Percentiles rank a stretch among this genome's conserved stretches.
These are phyloP conservation scores for Caenorhabditis wallacei DNA, from an alignment of 2,888 invertebrate species.

Conservation along the genomic window DNA sequence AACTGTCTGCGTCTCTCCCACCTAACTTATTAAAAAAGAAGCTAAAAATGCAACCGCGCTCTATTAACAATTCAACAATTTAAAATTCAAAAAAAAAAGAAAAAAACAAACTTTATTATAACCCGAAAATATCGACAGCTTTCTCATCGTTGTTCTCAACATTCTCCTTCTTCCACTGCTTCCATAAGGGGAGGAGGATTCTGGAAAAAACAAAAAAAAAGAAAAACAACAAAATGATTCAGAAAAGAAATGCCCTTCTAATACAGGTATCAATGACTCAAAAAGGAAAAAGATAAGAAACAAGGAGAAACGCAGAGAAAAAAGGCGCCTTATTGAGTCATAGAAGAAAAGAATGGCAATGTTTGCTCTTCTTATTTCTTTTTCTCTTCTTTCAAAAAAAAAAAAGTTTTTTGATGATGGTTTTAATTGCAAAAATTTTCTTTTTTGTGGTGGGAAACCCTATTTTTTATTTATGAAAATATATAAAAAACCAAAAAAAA, in stretches of 20 bases:
- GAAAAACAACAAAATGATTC: not conserved
- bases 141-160: constrained; percentile 56
- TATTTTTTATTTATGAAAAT: too few relatives aligned
- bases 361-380: not conserved
- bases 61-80: too few relatives aligned
- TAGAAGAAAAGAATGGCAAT: not conserved
- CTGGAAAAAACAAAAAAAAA: not conserved
- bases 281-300: not conserved
- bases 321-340: not conserved
- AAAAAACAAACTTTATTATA: constrained; percentile 41
- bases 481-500: too few relatives aligned
- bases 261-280: not conserved
- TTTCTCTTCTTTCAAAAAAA: not conserved
- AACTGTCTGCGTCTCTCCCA: too few relatives aligned
- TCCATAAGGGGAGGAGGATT: not conserved
- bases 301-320: not conserved
- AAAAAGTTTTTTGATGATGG: too few relatives aligned
- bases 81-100: too few relatives aligned
- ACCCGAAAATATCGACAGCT: constrained; percentile 54
- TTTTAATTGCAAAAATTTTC: too few relatives aligned
- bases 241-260: not conserved
- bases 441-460: too few relatives aligned
- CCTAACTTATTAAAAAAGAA: too few relatives aligned
- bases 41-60: too few relatives aligned
- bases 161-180: not conserved